phyloP scores from a whole-genome alignment of 2,797 vertebrate species.

The Agapornis canus region DNA sequence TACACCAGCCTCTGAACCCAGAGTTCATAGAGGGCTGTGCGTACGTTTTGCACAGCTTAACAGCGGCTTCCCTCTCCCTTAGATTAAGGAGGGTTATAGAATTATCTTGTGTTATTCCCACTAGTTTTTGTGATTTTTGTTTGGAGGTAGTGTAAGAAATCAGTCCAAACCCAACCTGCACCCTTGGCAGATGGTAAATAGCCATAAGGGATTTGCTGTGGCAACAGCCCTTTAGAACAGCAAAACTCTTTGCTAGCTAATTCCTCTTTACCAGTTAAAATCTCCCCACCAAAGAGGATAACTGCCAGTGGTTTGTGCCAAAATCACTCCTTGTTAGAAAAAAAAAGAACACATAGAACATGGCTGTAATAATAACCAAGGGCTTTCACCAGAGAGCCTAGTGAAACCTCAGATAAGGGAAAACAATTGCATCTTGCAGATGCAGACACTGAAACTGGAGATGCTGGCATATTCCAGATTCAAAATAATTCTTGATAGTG shows the following conservation, averaged over 20 bases:
- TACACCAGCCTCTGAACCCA: not conserved
- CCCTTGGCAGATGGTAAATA: not conserved
- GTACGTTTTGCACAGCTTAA: not conserved
- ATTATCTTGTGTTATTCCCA: not conserved
- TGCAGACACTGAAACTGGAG: not conserved
- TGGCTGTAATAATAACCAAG: conserved; percentile 8
- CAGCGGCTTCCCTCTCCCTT: not conserved
- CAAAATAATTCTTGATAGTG: not conserved
- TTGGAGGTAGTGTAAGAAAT: conserved; percentile 6
- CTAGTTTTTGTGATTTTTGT: not conserved
- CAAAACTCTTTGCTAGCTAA: conserved; percentile 35
- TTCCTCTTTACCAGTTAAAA: conserved; percentile 43
- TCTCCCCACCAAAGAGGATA: conserved; percentile 3
- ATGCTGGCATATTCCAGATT: not conserved
- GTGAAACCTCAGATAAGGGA: not conserved
- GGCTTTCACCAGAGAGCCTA: not conserved
- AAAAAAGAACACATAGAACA: not conserved
- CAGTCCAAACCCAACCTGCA: not conserved
- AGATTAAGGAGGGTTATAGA: not conserved
- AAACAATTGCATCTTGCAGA: not conserved
- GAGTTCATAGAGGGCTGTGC: not conserved
- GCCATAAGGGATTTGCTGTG: not conserved
- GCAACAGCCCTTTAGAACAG: conserved; percentile 20
- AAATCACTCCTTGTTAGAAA: conserved; percentile 14
- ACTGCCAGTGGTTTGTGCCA: conserved; percentile 12